Percentiles rank a stretch among this genome's conserved stretches.
phyloP scores from a whole-genome alignment of 2,113 vertebrate species.

The Pelusios castaneus region DNA sequence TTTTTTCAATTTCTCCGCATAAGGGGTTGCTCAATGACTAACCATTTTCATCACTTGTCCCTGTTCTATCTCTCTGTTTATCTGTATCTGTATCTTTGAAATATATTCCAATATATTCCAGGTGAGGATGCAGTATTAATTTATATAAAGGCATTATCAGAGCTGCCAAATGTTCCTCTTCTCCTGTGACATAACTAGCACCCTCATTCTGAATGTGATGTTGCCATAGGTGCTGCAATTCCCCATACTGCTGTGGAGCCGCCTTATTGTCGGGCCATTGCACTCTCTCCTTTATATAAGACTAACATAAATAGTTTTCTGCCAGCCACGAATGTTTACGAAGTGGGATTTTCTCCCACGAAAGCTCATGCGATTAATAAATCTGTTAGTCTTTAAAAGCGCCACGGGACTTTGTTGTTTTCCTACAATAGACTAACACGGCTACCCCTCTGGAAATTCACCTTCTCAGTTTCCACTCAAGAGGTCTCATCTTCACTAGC shows the following conservation, averaged over 20 bases:
- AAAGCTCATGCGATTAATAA: too few species aligned
- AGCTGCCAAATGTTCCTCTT: background rate
- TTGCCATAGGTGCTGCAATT: background rate
- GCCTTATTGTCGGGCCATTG: too few species aligned
- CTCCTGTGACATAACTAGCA: background rate
- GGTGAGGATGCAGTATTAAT: background rate
- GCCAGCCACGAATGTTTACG: background rate
- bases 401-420: too few species aligned
- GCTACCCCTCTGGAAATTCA: too few species aligned
- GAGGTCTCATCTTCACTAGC: background rate
- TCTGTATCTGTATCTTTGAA: background rate
- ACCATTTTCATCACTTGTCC: background rate
- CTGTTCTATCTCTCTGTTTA: background rate
- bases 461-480: background rate
- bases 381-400: too few species aligned
- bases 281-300: too few species aligned
- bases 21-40: background rate
- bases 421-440: too few species aligned
- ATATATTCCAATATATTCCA: background rate
- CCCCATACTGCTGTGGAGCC: background rate
- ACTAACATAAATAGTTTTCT: background rate
- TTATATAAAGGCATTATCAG: background rate
- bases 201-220: background rate
- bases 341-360: too few species aligned
- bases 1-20: background rate